Percentiles rank a stretch among this genome's conserved stretches.
Conservation (phyloP, 1,140 invertebrate genomes). For the Elymnias hypermnestra region DNA sequence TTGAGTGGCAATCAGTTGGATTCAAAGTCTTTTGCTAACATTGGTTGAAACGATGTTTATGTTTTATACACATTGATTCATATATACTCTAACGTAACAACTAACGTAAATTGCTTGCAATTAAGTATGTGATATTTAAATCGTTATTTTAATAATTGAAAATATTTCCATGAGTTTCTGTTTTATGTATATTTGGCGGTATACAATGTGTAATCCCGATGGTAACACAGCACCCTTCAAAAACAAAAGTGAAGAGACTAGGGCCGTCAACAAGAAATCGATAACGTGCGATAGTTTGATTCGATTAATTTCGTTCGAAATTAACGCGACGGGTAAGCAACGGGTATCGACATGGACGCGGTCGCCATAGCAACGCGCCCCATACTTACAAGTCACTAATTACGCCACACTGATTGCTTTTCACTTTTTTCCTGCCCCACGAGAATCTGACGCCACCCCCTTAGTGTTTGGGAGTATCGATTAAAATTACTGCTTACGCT, state of each 20-base stretch:
- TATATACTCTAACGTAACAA: too few relatives aligned
- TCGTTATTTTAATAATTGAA: too few relatives aligned
- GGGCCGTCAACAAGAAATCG: constrained; percentile 34
- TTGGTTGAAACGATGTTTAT: too few relatives aligned
- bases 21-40: too few relatives aligned
- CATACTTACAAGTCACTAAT: constrained; percentile 73
- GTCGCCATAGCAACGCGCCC: constrained; percentile 68
- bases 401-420: constrained; percentile 75
- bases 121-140: too few relatives aligned
- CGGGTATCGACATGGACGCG: constrained; percentile 63
- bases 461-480: constrained; percentile 52
- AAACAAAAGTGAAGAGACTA: constrained; percentile 4
- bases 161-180: too few relatives aligned
- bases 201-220: too few relatives aligned
- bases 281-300: constrained; percentile 56
- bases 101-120: too few relatives aligned
- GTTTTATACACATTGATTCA: too few relatives aligned
- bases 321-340: constrained; percentile 66
- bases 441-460: constrained; percentile 67
- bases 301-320: constrained; percentile 71
- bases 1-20: too few relatives aligned
- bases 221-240: constrained; percentile 1
- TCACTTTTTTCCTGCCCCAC: constrained; percentile 71
- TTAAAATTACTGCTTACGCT: constrained; percentile 25
- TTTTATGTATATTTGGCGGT: too few relatives aligned